Evolutionary conservation across 2,113 vertebrate genomes (phyloP), one percentile per base, ranked within the genome.

Genomic region (Gallinago media): DNA sequence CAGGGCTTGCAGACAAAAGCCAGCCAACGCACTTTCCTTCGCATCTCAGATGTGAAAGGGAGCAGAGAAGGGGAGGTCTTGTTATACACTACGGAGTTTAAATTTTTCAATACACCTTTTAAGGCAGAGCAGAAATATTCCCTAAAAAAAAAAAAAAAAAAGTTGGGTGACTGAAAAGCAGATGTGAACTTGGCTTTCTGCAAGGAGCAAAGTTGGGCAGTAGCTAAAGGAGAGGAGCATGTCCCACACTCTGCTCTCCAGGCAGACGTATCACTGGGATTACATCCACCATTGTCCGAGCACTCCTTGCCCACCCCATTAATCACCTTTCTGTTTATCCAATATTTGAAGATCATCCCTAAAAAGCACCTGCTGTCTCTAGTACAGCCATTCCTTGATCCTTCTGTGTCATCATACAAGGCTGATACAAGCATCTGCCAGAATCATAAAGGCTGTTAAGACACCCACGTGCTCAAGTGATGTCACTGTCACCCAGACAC

Each of bases 381-480:
- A 84, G 8, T 6, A 20, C 2, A 49, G 56, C 17, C 8, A 54
- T n/a, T 63, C 36, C 42, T 85, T 50, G 25, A 9, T 78, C 23
- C 14, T 70, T 47, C 38, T 66, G 63, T 58, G 31, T 26, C 65
- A 32, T 78, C 18, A 7, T 40, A 5, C n/a, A 81, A 66, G 65
- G 74, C 50, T 15, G 3, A 70, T 8, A 84, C 7, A 54, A 56
- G 1, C 67, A 74, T 27, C 49, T 65, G 34, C 19, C 22, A 80
- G 72, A 56, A 61, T 6, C 55, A 19, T 7, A 68, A n/a, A 0
- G 0, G 42, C 11, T 74, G 38, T 20, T 18, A 44, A 27, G 47
- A 74, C 8, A 79, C 4, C 16, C 27, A 42, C 0, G 0, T 29
- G 17, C 49, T 44, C 54, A 36, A 27, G 67, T 5, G 34, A 46